phyloP scores from a whole-genome alignment of 2,113 vertebrate species.

The Daphoenositta chrysoptera region DNA sequence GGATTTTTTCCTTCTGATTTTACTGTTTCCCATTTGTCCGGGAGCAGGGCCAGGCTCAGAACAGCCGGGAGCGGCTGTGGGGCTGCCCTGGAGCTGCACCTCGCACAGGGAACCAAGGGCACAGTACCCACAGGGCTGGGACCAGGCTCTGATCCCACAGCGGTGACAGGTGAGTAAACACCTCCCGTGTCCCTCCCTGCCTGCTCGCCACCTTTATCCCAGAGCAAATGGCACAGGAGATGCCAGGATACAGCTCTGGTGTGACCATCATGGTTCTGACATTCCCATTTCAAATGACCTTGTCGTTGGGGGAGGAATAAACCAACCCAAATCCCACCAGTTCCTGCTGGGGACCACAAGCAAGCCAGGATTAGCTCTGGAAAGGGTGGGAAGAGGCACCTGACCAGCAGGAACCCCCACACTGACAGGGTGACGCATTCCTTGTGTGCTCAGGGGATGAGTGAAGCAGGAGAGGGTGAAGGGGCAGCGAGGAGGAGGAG shows the following conservation, averaged over 20 bases:
- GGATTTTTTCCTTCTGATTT: background rate
- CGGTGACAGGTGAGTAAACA: background rate
- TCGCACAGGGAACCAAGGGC: fast-evolving
- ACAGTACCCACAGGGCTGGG: background rate
- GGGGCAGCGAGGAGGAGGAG: background rate
- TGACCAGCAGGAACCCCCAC: background rate
- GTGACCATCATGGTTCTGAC: fast-evolving
- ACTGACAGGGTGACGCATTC: fast-evolving
- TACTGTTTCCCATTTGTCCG: background rate
- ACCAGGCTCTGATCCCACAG: fast-evolving
- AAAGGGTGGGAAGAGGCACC: background rate
- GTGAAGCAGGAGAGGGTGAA: background rate
- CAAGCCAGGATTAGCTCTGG: background rate
- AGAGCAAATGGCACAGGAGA: background rate
- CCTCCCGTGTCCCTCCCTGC: background rate
- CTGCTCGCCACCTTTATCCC: background rate
- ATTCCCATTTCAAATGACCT: background rate
- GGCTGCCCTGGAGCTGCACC: background rate
- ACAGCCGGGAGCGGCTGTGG: fast-evolving
- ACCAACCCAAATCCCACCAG: fast-evolving
- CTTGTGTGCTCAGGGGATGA: fast-evolving
- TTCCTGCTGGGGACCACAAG: background rate
- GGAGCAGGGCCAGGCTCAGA: background rate
- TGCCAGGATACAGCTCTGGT: fast-evolving
- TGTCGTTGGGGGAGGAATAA: fast-evolving